phyloP scores from a whole-genome alignment of 2,113 vertebrate genomes.

The Hemichromis elongatus region DNA sequence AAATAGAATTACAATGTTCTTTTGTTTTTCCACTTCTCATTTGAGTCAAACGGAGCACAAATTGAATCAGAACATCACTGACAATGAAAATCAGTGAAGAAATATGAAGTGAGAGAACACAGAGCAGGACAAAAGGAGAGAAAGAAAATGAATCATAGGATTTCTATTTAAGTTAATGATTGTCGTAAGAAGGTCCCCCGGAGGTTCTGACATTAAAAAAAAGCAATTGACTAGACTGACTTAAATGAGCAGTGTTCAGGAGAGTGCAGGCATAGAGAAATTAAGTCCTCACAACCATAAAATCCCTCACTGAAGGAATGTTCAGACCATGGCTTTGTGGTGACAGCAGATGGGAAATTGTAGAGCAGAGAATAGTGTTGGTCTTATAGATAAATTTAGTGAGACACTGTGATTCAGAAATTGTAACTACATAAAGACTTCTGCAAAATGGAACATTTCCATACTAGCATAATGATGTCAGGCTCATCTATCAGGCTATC shows the following conservation, averaged over 20 bases:
- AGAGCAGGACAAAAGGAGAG: background rate
- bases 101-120: background rate
- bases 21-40: background rate
- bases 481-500: background rate
- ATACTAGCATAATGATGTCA: background rate
- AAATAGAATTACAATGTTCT: background rate
- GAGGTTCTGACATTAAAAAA: slow-evolving; percentile 27
- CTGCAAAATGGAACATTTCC: background rate
- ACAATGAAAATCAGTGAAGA: background rate
- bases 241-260: slow-evolving; percentile 24
- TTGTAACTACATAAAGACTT: background rate
- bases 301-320: background rate
- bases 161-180: slow-evolving; percentile 37
- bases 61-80: background rate
- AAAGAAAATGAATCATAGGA: slow-evolving; percentile 8
- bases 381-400: background rate
- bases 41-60: background rate
- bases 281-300: background rate
- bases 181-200: slow-evolving; percentile 3
- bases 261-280: slow-evolving; percentile 11
- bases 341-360: background rate
- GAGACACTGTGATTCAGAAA: background rate
- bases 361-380: background rate
- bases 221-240: slow-evolving; percentile 29
- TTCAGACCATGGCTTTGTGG: background rate